A percentile compares a stretch with the other conserved stretches of the same genome.
Evolutionary conservation across 2,888 invertebrate species (phyloP).

Genomic region (Eristalis arbustorum): DNA sequence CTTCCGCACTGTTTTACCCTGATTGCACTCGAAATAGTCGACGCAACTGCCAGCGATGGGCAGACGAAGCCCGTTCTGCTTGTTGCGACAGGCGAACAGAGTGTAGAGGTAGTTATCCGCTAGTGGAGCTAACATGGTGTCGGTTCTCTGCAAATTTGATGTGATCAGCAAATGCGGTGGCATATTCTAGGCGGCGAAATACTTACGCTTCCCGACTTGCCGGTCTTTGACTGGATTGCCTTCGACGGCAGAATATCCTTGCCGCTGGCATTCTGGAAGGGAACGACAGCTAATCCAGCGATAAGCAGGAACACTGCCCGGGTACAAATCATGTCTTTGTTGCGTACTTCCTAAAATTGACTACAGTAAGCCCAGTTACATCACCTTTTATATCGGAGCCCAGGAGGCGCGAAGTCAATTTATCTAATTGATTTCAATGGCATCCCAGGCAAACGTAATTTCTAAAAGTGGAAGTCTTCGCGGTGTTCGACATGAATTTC

Average conservation of each 20-base stretch:
- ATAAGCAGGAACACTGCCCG: constrained; percentile 34
- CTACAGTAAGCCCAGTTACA: constrained; percentile 16
- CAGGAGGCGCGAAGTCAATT: constrained; percentile 5
- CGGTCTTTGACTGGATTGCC: background rate
- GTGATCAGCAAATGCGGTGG: background rate
- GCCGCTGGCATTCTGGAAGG: constrained; percentile 13
- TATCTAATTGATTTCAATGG: constrained; percentile 12
- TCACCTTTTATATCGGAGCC: constrained; percentile 43
- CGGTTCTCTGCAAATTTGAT: constrained; percentile 25
- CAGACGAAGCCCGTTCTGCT: constrained; percentile 41
- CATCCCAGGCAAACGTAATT: constrained; percentile 20
- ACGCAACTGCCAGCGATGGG: constrained; percentile 56
- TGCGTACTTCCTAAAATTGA: constrained; percentile 24
- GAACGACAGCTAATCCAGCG: constrained; percentile 31
- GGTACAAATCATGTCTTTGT: constrained; percentile 45
- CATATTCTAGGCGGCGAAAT: background rate
- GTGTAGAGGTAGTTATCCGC: constrained; percentile 32
- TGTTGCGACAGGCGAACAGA: constrained; percentile 42
- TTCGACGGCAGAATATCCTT: background rate
- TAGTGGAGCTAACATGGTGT: background rate
- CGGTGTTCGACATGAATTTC: constrained; percentile 26
- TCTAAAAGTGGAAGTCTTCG: constrained; percentile 37
- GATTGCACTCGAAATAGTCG: constrained; percentile 39
- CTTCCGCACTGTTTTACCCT: constrained; percentile 8
- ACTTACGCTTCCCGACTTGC: constrained; percentile 44